phyloP scores from a whole-genome alignment of 1,140 invertebrate species.

The Sitobion miscanthi region DNA sequence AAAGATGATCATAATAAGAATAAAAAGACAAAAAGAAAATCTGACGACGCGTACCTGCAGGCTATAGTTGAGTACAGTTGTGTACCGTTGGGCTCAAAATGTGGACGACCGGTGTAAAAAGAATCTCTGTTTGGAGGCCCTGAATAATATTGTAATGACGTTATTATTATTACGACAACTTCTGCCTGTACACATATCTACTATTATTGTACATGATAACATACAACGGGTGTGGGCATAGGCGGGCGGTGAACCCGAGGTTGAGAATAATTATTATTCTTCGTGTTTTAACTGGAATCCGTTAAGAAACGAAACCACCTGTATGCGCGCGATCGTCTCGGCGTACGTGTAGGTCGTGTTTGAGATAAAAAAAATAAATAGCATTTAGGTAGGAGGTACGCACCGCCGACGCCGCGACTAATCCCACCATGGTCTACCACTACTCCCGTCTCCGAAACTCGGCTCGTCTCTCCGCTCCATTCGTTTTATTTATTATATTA shows the following conservation, averaged over 20 bases:
- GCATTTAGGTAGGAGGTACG: not conserved
- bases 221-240: not conserved
- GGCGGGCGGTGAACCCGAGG: not conserved
- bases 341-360: not conserved
- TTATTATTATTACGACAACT: not conserved
- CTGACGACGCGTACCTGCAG: not conserved
- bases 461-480: not conserved
- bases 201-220: not conserved
- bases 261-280: not conserved
- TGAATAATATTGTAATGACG: not conserved
- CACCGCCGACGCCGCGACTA: not conserved
- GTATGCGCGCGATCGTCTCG: not conserved
- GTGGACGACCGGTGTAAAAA: not conserved
- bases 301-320: not conserved
- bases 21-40: constrained; percentile 9
- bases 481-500: not conserved
- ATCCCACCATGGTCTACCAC: not conserved
- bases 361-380: not conserved
- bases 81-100: not conserved
- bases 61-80: not conserved
- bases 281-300: not conserved
- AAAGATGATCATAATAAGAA: not conserved
- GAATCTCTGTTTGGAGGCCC: not conserved
- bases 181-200: not conserved
- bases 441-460: not conserved